Evolutionary conservation across 2,888 invertebrate genomes (phyloP).

Genomic region (Heliconius erato): DNA sequence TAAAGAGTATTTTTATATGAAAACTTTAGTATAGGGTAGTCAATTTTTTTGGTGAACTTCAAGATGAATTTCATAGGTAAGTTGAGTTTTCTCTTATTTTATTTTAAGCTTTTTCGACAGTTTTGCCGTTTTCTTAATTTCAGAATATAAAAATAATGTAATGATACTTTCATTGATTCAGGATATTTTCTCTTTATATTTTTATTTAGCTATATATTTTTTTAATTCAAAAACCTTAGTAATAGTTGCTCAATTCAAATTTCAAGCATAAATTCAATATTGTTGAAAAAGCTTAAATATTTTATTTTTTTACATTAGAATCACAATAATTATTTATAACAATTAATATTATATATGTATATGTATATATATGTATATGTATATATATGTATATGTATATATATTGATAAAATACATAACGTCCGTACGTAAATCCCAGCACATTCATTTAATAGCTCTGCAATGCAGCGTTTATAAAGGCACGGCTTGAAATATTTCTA

Average conservation of each 20-base stretch:
- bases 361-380: too few relatives aligned
- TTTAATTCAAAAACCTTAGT: too few relatives aligned
- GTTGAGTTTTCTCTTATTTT: conserved; percentile 55
- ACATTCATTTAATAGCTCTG: conserved; percentile 32
- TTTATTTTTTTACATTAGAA: too few relatives aligned
- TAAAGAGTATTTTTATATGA: conserved; percentile 73
- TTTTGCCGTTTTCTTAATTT: not conserved
- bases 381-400: not conserved
- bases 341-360: too few relatives aligned
- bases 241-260: not conserved
- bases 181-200: not conserved
- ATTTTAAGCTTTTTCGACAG: not conserved
- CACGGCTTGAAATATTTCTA: conserved; percentile 24
- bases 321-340: too few relatives aligned
- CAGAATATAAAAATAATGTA: too few relatives aligned
- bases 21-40: conserved; percentile 68
- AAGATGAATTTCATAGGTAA: conserved; percentile 83
- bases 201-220: too few relatives aligned
- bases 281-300: too few relatives aligned
- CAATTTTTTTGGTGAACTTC: conserved; percentile 55
- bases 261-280: too few relatives aligned
- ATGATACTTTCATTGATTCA: not conserved
- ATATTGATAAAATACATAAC: conserved; percentile 6
- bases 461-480: conserved; percentile 31
- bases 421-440: conserved; percentile 25